These are phyloP conservation scores for Amphimallon solstitiale DNA, from an alignment of 2,888 invertebrate species.

Conservation along the genomic window DNA sequence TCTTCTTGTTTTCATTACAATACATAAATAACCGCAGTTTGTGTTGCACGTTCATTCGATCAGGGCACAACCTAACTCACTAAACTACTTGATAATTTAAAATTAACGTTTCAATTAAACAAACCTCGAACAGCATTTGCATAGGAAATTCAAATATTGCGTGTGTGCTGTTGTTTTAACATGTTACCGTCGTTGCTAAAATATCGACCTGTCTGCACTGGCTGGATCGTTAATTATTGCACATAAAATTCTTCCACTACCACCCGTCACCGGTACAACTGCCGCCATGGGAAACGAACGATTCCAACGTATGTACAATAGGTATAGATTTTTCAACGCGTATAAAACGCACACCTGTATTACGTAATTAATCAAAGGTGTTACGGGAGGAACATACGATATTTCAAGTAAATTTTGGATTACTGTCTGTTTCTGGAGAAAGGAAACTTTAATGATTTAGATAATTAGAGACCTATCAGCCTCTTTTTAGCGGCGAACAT, in stretches of 20 bases:
- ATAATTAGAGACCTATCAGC: too few relatives aligned
- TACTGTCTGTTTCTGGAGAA: too few relatives aligned
- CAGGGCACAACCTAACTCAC: too few relatives aligned
- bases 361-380: too few relatives aligned
- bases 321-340: too few relatives aligned
- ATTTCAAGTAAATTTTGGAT: too few relatives aligned
- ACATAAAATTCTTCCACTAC: background rate
- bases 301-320: background rate
- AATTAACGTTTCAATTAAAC: slow-evolving; percentile 27
- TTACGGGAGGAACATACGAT: too few relatives aligned
- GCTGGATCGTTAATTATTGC: background rate
- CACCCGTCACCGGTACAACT: background rate
- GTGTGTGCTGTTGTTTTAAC: background rate
- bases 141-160: slow-evolving; percentile 23
- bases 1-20: too few relatives aligned
- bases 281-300: background rate
- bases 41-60: background rate
- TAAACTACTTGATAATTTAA: slow-evolving; percentile 17
- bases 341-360: too few relatives aligned
- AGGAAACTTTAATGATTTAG: too few relatives aligned
- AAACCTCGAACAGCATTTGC: slow-evolving; percentile 19
- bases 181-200: slow-evolving; percentile 1
- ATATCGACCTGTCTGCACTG: slow-evolving; percentile 7
- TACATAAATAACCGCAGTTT: background rate
- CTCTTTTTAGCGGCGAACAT: too few relatives aligned